Base-by-base conservation (phyloP, 2,888 invertebrate genomes). In the Nowickia ferox region DNA sequence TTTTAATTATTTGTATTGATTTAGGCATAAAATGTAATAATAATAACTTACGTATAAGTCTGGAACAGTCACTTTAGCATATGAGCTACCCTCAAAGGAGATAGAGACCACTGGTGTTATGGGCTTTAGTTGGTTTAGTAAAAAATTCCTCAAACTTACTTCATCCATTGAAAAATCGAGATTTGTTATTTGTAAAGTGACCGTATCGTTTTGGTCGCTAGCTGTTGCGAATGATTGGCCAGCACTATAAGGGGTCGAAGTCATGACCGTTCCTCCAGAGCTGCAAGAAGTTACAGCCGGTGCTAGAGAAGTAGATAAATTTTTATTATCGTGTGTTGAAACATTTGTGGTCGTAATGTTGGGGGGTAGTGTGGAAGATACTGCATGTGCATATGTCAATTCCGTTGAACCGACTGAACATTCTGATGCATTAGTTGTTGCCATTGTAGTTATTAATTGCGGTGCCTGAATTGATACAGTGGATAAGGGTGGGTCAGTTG, bases 131-230 rank as follows among this genome's bases (percentile, higher is more conserved):
- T 93, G 93, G 78, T 88, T 91, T 71, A 93, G 88, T 0, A 93
- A 87, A 59, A 92, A 92, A 75, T 89, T 90, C n/a, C 92, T 89
- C 63, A 93, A 88, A 76, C 89, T 92, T 15, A 88, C 71, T 84
- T 93, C 93, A 84, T 93, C 93, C 89, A 93, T 90, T 19, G 92
- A 91, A 84, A 92, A 92, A 86, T 93, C 93, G 66, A 93, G 88
- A 88, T 93, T 93, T 55, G 92, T 93, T 2, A 93, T 92, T 88
- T 93, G 93, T 80, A 93, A 84, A 1, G 92, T 93, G 13, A 93
- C 90, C 0, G 90, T 88, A 74, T 91, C 91, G 55, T 87, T 91
- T 11, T 87, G 84, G 61, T 90, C 89, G 30, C 82, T 87, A 6
- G 87, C 87, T 10, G 87, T 88, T 30, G 88, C 82, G 75, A 88